phyloP scores from a whole-genome alignment of 1,140 invertebrate species.

The Lethocerus indicus region DNA sequence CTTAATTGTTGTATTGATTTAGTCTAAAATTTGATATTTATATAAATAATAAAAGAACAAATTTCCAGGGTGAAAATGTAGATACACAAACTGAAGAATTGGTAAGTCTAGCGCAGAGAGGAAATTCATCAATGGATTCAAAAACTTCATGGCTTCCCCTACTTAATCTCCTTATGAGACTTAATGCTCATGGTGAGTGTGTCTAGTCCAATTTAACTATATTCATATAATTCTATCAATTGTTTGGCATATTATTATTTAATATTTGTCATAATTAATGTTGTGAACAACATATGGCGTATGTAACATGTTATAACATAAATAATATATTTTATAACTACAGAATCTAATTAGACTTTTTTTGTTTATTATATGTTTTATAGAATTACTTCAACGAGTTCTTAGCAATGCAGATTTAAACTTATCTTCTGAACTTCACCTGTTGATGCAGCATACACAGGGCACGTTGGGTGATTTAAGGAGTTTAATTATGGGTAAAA shows the following conservation, averaged over 20 bases:
- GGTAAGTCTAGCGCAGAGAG: conserved; percentile 19
- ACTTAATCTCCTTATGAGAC: conserved; percentile 19
- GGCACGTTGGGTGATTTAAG: conserved; percentile 20
- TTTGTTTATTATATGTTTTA: not conserved
- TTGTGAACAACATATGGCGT: not conserved
- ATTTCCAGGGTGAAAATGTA: conserved; percentile 13
- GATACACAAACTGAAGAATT: conserved; percentile 19
- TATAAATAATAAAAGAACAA: not conserved
- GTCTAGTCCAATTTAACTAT: too few species aligned
- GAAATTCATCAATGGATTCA: conserved; percentile 17
- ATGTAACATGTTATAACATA: not conserved
- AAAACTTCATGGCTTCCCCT: conserved; percentile 20
- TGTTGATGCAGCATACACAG: conserved; percentile 19
- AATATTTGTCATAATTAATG: not conserved
- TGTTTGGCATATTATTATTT: not conserved
- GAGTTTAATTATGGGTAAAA: conserved; percentile 19
- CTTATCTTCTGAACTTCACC: conserved; percentile 20
- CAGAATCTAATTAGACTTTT: not conserved
- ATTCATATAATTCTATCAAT: not conserved
- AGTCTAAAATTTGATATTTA: not conserved
- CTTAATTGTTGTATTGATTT: not conserved
- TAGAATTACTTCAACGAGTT: conserved; percentile 18
- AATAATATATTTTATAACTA: not conserved
- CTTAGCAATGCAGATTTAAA: conserved; percentile 19
- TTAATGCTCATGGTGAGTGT: conserved; percentile 18